Evolutionary conservation across 2,888 invertebrate genomes (phyloP).

Genomic region (Drosophila peninsularis): DNA sequence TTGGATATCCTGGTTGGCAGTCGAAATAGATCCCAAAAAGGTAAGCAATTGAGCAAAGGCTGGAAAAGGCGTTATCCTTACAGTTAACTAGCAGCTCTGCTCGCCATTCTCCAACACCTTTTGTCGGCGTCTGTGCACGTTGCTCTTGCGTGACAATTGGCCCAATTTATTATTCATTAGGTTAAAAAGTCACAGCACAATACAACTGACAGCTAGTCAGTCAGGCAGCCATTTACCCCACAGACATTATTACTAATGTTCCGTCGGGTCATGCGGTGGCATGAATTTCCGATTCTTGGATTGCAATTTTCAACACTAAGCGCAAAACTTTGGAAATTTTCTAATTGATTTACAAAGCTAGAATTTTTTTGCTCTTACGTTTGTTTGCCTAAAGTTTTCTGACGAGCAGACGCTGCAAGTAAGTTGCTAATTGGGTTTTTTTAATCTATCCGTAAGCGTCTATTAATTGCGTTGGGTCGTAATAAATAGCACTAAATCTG

Average conservation of each 20-base stretch:
- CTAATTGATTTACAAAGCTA: conserved; percentile 64
- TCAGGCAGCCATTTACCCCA: conserved; percentile 48
- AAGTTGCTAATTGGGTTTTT: conserved; percentile 31
- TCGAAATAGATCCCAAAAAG: conserved; percentile 28
- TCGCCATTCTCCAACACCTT: conserved; percentile 3
- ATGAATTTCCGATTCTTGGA: conserved; percentile 15
- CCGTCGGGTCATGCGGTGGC: conserved; percentile 16
- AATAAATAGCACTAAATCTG: too few relatives aligned
- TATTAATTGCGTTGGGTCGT: background rate
- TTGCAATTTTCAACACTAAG: conserved; percentile 46
- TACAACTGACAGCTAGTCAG: conserved; percentile 77
- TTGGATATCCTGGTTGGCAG: conserved; percentile 63
- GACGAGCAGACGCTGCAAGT: conserved; percentile 8
- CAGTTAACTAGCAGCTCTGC: conserved; percentile 9
- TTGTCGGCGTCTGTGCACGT: conserved; percentile 35
- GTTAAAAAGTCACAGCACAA: conserved; percentile 81
- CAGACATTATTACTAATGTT: conserved; percentile 63
- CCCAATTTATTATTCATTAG: conserved; percentile 82
- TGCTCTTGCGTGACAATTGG: conserved; percentile 82
- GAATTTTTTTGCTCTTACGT: conserved; percentile 8
- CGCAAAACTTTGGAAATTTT: conserved; percentile 52
- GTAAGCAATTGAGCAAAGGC: conserved; percentile 21
- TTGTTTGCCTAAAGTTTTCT: conserved; percentile 39
- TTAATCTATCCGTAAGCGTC: too few relatives aligned
- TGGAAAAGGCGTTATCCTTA: conserved; percentile 35